Percentiles rank a stretch among this genome's conserved stretches.
phyloP scores from a whole-genome alignment of 2,888 invertebrate species.

The Lucinisca nassula region DNA sequence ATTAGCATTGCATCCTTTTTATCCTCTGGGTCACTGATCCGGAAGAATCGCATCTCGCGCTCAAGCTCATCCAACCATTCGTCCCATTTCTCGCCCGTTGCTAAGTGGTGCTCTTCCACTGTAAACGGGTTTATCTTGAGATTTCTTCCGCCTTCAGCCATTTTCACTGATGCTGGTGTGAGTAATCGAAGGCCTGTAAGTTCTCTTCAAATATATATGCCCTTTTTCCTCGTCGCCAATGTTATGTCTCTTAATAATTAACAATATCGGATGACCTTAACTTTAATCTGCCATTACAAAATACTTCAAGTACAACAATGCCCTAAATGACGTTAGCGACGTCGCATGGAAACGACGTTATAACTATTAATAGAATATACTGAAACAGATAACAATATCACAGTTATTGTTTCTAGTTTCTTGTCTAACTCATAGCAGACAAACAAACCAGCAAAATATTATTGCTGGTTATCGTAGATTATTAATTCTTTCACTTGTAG shows the following conservation, averaged over 20 bases:
- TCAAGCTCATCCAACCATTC: slow-evolving; percentile 8
- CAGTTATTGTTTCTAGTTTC: no score
- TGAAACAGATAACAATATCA: no score
- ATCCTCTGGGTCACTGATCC: slow-evolving; percentile 10
- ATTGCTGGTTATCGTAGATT: no score
- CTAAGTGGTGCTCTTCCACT: not conserved
- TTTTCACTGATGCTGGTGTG: not conserved
- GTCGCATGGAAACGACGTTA: not conserved
- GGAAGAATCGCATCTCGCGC: slow-evolving; percentile 9
- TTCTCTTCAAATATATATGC: not conserved
- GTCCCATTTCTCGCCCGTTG: not conserved
- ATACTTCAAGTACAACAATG: not conserved
- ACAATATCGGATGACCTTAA: not conserved
- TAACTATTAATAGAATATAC: no score
- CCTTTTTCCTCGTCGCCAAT: not conserved
- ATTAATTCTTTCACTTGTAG: no score
- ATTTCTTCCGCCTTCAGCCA: not conserved
- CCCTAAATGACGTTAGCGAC: not conserved
- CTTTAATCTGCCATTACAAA: not conserved
- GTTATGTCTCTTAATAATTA: not conserved
- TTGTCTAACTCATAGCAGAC: no score
- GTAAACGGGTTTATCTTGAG: not conserved
- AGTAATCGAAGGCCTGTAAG: not conserved
- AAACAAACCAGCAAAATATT: no score
- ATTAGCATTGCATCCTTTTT: slow-evolving; percentile 24